Evolutionary conservation across 2,888 invertebrate species (phyloP).

Genomic region (Cryptophagus acutangulus): DNA sequence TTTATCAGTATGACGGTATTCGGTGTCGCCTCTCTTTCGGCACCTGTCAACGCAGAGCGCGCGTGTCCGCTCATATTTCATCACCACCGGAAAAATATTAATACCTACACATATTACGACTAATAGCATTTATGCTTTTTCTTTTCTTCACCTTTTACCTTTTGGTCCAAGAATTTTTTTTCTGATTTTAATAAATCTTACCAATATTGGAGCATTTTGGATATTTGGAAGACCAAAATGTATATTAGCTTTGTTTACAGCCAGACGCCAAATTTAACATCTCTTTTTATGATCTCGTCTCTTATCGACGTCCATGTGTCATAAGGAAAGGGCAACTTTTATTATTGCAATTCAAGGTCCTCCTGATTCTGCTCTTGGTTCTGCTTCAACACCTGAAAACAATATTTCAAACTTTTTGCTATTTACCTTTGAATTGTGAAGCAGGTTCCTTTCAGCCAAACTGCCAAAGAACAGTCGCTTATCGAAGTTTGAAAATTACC

Average conservation of each 20-base stretch:
- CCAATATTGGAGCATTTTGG: no score
- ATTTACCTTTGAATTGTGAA: no score
- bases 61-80: slow-evolving; percentile 42
- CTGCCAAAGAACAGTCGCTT: no score
- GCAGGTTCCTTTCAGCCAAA: no score
- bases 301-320: slow-evolving; percentile 26
- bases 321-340: slow-evolving; percentile 29
- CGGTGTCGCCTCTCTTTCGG: slow-evolving; percentile 43
- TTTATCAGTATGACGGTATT: slow-evolving; percentile 41
- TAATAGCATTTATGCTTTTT: slow-evolving; percentile 2
- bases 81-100: slow-evolving; percentile 37
- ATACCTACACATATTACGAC: slow-evolving; percentile 19
- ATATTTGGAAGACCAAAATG: no score
- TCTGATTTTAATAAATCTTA: no score
- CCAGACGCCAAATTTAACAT: slow-evolving; percentile 24
- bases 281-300: slow-evolving; percentile 25
- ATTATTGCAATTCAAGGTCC: slow-evolving; percentile 29
- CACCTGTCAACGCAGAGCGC: slow-evolving; percentile 41
- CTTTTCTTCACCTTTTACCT: no score
- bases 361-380: slow-evolving; percentile 12
- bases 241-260: slow-evolving; percentile 30
- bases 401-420: slow-evolving; percentile 6
- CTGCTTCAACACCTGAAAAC: slow-evolving; percentile 14
- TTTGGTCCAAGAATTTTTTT: no score
- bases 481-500: slow-evolving; percentile 19